Conservation (phyloP, 2,113 vertebrate genomes). For the Apaloderma vittatum region DNA sequence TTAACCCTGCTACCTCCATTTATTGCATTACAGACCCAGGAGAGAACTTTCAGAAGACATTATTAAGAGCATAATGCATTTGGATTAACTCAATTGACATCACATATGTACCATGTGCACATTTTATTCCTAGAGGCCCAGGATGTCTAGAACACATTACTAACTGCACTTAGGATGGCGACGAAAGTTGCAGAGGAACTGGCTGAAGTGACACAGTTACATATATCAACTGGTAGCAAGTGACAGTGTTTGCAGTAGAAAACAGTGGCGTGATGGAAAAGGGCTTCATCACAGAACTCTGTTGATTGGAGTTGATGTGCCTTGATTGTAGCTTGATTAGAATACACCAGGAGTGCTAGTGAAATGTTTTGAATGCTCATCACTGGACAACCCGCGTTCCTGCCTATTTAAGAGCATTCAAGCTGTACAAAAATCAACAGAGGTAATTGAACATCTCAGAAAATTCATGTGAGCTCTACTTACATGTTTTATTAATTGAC, state of each 20-base stretch:
- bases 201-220: neutral
- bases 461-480: neutral
- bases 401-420: neutral
- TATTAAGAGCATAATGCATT: neutral
- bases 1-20: neutral
- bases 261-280: neutral
- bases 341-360: neutral
- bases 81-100: neutral
- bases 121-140: neutral
- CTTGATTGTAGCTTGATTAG: slow-evolving; percentile 52
- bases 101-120: neutral
- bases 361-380: neutral
- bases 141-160: neutral
- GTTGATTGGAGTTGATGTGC: neutral
- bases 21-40: neutral
- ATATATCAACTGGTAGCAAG: neutral
- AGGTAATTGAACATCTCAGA: neutral
- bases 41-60: neutral
- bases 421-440: slow-evolving; percentile 26
- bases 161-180: neutral
- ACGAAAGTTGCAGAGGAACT: neutral
- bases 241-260: neutral
- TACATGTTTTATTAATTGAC: slow-evolving; percentile 1
- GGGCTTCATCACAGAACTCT: neutral
- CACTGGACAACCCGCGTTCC: neutral